Percentiles rank a stretch among this genome's conserved stretches.
These are phyloP conservation scores for Drosophila takahashii DNA, from an alignment of 1,140 invertebrate genomes.

Conservation along the genomic window DNA sequence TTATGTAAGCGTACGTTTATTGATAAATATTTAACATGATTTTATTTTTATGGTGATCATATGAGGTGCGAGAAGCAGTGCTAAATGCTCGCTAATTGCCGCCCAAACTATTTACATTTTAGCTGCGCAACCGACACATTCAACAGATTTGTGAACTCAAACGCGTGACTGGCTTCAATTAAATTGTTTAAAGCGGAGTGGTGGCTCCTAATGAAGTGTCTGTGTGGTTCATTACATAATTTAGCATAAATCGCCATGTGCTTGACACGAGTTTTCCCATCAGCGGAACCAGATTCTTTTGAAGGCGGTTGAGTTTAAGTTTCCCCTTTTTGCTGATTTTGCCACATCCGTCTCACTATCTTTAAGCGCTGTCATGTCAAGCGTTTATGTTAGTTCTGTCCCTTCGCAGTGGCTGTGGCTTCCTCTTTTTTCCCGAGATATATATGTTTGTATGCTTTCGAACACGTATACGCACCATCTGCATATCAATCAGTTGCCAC, in stretches of 20 bases:
- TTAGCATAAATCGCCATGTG: slow-evolving; percentile 57
- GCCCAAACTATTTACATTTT: slow-evolving; percentile 9
- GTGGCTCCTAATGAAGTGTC: slow-evolving; percentile 20
- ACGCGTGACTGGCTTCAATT: slow-evolving; percentile 39
- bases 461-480: slow-evolving; percentile 54
- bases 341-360: slow-evolving; percentile 49
- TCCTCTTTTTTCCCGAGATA: slow-evolving; percentile 27
- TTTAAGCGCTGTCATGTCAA: slow-evolving; percentile 41
- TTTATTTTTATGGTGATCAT: slow-evolving; percentile 32
- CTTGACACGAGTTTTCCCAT: slow-evolving; percentile 16
- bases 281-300: slow-evolving; percentile 16
- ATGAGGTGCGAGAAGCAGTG: slow-evolving; percentile 40
- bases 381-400: slow-evolving; percentile 42
- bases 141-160: slow-evolving; percentile 12
- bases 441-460: neutral
- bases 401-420: too few species aligned
- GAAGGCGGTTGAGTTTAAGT: slow-evolving; percentile 9
- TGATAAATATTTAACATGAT: slow-evolving; percentile 13
- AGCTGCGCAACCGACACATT: slow-evolving; percentile 30
- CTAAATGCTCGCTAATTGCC: slow-evolving; percentile 48
- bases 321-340: slow-evolving; percentile 10
- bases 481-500: slow-evolving; percentile 78
- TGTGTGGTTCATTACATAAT: slow-evolving; percentile 43
- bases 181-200: slow-evolving; percentile 32
- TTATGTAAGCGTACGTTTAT: slow-evolving; percentile 36